These are phyloP conservation scores for Lycocerus yunnanus DNA, from an alignment of 2,888 invertebrate genomes.

Conservation along the genomic window DNA sequence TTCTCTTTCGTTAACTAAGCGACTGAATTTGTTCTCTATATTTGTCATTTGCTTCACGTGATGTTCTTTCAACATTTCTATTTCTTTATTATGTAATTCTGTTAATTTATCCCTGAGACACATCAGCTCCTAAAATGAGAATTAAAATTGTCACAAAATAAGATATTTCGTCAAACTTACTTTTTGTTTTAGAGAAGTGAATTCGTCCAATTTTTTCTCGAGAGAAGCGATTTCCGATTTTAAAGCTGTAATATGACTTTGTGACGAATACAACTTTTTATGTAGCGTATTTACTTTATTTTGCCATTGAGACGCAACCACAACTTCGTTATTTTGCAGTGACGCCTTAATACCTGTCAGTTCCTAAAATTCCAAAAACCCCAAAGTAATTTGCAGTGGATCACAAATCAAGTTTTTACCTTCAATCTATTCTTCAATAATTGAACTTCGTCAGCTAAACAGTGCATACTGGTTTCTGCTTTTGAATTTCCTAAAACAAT, in stretches of 20 bases:
- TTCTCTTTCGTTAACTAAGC: constrained; percentile 20
- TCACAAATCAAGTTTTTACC: constrained; percentile 12
- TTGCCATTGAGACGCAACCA: constrained; percentile 33
- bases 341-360: constrained; percentile 29
- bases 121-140: constrained; percentile 16
- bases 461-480: constrained; percentile 28
- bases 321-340: constrained; percentile 29
- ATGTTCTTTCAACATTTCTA: constrained; percentile 30
- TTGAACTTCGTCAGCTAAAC: constrained; percentile 30
- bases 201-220: constrained; percentile 28
- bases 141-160: background rate
- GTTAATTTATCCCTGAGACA: constrained; percentile 26
- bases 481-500: constrained; percentile 24
- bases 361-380: constrained; percentile 7
- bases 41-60: constrained; percentile 25
- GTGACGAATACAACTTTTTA: constrained; percentile 25
- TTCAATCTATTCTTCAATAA: constrained; percentile 29
- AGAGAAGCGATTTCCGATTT: constrained; percentile 21
- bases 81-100: constrained; percentile 27
- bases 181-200: constrained; percentile 19
- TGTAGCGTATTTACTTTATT: constrained; percentile 25
- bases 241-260: constrained; percentile 25
- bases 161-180: background rate
- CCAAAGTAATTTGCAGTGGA: background rate
- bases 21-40: constrained; percentile 24